Evolutionary conservation across 2,113 vertebrate genomes (phyloP), one percentile per base, ranked within the genome.

Genomic region (Eulemur rufifrons): DNA sequence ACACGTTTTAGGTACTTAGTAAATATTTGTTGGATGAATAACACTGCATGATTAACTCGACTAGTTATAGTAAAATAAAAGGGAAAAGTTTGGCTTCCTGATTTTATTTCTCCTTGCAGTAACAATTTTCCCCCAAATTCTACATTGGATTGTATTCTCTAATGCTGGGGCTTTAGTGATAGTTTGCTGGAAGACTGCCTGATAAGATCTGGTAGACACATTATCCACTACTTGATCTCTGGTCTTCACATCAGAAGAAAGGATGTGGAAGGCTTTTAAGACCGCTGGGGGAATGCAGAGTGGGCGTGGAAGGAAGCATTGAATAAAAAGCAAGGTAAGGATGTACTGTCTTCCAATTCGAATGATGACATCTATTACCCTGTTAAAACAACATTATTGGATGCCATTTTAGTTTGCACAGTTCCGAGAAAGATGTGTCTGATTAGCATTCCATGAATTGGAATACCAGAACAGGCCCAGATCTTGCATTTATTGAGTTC

Each of bases 151-250:
- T 14, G 0, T 90, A 18, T 82, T 92, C 37, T 85, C 12, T 23
- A 27, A 84, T 14, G 34, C 39, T 27, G 20, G 18, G 42, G 9
- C 5, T 20, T 45, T 68, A 56, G 47, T 68, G 91, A 94, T 59
- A 52, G 32, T 25, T 97, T 97, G 50, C 54, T 95, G 95, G 94
- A 97, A 96, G 97, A 96, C 68, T 96, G 96, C 74, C 96, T 94
- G 91, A 15, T 93, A 73, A 45, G 34, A 97, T 91, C 68, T 14
- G 90, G 61, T 39, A 84, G 69, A n/a, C 87, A 77, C 71, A 69
- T 89, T 96, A 97, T 42, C 96, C 80, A 95, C 90, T 78, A 39
- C 94, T 94, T 95, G 74, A 94, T 73, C 93, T 97, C 94, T 96
- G 95, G 56, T 8, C 27, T 93, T 89, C 39, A 23, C 88, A 89